phyloP scores from a whole-genome alignment of 2,888 invertebrate genomes.

The Cryptus armator region DNA sequence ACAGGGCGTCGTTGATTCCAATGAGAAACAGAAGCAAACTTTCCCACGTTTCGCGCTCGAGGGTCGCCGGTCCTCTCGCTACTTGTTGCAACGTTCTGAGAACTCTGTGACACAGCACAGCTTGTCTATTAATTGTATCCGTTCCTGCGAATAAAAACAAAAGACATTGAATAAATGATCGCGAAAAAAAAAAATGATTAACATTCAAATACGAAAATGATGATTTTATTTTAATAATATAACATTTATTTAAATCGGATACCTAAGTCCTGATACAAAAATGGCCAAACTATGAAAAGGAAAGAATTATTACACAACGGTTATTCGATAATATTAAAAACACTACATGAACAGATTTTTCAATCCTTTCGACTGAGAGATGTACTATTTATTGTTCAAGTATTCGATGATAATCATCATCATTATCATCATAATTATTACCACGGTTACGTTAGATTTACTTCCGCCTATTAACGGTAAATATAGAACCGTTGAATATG shows the following conservation, averaged over 20 bases:
- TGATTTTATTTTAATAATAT: constrained; percentile 30
- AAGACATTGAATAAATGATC: constrained; percentile 36
- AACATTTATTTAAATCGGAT: constrained; percentile 79
- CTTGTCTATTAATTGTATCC: constrained; percentile 96
- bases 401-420: background rate
- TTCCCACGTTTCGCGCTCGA: constrained; percentile 97
- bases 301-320: constrained; percentile 60
- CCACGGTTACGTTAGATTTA: background rate
- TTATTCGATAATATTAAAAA: constrained; percentile 14
- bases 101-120: constrained; percentile 96
- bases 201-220: constrained; percentile 51
- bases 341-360: background rate
- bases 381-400: background rate
- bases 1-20: constrained; percentile 95
- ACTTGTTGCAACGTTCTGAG: constrained; percentile 93
- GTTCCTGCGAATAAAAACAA: constrained; percentile 87
- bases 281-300: constrained; percentile 93
- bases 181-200: constrained; percentile 17
- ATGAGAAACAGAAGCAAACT: constrained; percentile 94
- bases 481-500: background rate
- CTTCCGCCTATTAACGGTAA: background rate
- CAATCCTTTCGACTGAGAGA: background rate
- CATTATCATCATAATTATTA: background rate
- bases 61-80: constrained; percentile 90
- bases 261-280: constrained; percentile 96